Evolutionary conservation across 2,797 vertebrate genomes (phyloP), one percentile per base, ranked within the genome.

Genomic region (Ispidina lecontei): DNA sequence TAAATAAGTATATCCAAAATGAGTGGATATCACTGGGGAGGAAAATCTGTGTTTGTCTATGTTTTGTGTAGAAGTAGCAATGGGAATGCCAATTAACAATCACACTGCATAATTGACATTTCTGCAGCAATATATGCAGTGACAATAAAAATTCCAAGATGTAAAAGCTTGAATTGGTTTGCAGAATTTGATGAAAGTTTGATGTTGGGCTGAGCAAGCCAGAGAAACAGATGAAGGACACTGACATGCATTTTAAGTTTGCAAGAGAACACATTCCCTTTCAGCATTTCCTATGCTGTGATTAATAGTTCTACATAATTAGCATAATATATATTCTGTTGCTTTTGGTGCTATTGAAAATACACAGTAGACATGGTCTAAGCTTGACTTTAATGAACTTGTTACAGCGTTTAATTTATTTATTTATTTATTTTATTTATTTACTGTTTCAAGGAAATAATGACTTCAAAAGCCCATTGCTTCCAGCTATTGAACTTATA

Each of bases 371-470:
- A 70, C 7, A 46, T 52, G 62, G 12, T 46, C 93, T 60, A 87
- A 74, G 95, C 58, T 46, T 91, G 51, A 5, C 47, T 10, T 23
- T 58, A 85, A 95, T 54, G 31, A 95, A 87, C 12, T 72, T 79
- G 33, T 29, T 84, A 46, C 41, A 58, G 33, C 29, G 69, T 63
- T 84, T 46, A 79, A 74, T 72, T 87, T 93, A 13, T 81, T 87
- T 85, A n/a, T 91, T 87, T 76, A 8, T 87, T 91, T 90, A 26
- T 84, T 92, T 91, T 93, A 80, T 75, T 94, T 91, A 87, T 56
- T 59, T 90, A 67, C 47, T 60, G 6, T 60, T 94, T 90, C 73
- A 51, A 35, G 67, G 62, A 44, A 75, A 93, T 88, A 71, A 77
- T 0, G 14, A 15, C 28, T 73, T 75, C 21, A 74, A 87, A 94